Evolutionary conservation across 2,113 vertebrate genomes (phyloP).

Genomic region (Pontoporia blainvillei): DNA sequence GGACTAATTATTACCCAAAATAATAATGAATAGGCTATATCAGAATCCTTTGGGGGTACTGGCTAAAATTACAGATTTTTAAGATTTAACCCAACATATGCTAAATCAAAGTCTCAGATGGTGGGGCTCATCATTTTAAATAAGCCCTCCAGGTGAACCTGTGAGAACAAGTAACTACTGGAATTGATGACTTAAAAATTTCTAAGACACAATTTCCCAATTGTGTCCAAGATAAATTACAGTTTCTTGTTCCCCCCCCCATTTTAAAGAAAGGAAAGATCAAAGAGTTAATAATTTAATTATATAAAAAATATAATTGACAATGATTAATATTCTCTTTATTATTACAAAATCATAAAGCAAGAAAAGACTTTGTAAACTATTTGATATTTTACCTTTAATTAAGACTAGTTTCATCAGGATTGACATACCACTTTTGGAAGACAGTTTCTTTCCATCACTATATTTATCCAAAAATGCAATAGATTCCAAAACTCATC

Average conservation of each 20-base stretch:
- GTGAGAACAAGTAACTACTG: background rate
- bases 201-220: background rate
- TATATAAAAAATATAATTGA: background rate
- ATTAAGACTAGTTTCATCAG: background rate
- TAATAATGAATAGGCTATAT: background rate
- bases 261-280: background rate
- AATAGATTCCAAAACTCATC: background rate
- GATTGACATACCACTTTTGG: background rate
- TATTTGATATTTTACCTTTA: background rate
- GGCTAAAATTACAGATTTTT: background rate
- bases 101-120: background rate
- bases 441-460: background rate
- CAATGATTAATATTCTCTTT: background rate
- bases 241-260: fast-evolving
- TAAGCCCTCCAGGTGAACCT: background rate
- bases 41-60: background rate
- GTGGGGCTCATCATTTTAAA: background rate
- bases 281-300: background rate
- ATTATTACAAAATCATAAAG: background rate
- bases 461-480: background rate
- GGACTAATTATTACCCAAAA: background rate
- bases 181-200: background rate
- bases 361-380: background rate
- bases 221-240: background rate
- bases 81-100: background rate